Evolutionary conservation across 2,888 invertebrate genomes (phyloP).

Genomic region (Balanococcus diminutus): DNA sequence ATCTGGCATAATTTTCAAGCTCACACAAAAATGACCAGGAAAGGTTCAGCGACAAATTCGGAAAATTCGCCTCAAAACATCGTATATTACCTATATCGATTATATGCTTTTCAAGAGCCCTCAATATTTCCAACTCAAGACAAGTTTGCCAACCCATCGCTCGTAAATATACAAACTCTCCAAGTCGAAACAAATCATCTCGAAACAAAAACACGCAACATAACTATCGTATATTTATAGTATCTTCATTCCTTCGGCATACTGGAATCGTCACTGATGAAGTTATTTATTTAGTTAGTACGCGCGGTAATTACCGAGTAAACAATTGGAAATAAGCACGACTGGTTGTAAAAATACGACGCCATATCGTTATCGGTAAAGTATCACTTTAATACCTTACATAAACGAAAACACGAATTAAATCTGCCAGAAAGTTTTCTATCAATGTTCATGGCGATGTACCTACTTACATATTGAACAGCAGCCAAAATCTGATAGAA

Average conservation of each 20-base stretch:
- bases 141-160: too few relatives aligned
- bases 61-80: too few relatives aligned
- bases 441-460: constrained; percentile 20
- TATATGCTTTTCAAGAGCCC: background rate
- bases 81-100: background rate
- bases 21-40: background rate
- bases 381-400: constrained; percentile 27
- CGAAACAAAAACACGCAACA: background rate
- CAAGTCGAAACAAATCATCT: background rate
- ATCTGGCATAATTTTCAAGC: background rate
- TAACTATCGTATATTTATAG: background rate
- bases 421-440: constrained; percentile 27
- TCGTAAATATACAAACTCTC: background rate
- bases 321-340: constrained; percentile 1
- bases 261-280: background rate
- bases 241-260: background rate
- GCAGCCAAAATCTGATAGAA: constrained; percentile 36
- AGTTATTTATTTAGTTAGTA: background rate
- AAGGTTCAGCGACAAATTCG: background rate
- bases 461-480: constrained; percentile 13
- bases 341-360: background rate
- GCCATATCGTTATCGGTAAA: constrained; percentile 18
- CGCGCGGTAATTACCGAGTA: background rate
- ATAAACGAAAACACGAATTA: constrained; percentile 13
- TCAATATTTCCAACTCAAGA: background rate